Evolutionary conservation across 1,140 invertebrate genomes (phyloP), one percentile per base, ranked within the genome.

Genomic region (Vanessa tameamea): DNA sequence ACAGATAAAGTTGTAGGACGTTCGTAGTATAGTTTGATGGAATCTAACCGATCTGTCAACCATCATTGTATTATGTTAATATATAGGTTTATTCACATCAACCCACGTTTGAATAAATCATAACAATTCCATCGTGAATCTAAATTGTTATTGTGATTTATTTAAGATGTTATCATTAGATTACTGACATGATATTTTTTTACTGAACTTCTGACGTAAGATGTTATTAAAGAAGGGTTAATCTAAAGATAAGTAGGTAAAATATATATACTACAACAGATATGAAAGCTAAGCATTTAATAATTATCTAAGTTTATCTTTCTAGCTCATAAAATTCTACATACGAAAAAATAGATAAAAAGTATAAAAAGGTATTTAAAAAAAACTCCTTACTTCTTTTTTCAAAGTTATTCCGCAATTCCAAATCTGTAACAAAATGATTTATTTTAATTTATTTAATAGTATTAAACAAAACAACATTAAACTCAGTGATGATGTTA

Each of bases 31-130:
- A 66, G n/a, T 64, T 59, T 20, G 69, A 76, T 69, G 69, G 64
- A 64, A 67, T 65, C 69, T 47, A 37, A 43, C 77, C 79, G 85
- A 91, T 91, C 88, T 90, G 89, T 91, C 88, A 91, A 88, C 80
- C 82, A 73, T 82, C 83, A 87, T 87, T 90, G 86, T 90, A 85
- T 89, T 88, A 74, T 84, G 85, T 87, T 86, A 85, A 80, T 85
- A 79, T 78, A 88, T 79, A 78, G 81, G 76, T 82, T 79, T 78
- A 81, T 84, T 82, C 78, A 82, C 75, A 73, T 77, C 73, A 66
- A 48, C 65, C 57, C 72, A 74, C 67, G 77, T 69, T 59, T 73
- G 78, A 79, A 82, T 82, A 82, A 82, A 76, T 77, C 80, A 82
- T 74, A 80, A 68, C 61, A 78, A 77, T 75, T 72, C 63, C 76